phyloP scores from a whole-genome alignment of 2,888 invertebrate species.

The Chorisops tibialis region DNA sequence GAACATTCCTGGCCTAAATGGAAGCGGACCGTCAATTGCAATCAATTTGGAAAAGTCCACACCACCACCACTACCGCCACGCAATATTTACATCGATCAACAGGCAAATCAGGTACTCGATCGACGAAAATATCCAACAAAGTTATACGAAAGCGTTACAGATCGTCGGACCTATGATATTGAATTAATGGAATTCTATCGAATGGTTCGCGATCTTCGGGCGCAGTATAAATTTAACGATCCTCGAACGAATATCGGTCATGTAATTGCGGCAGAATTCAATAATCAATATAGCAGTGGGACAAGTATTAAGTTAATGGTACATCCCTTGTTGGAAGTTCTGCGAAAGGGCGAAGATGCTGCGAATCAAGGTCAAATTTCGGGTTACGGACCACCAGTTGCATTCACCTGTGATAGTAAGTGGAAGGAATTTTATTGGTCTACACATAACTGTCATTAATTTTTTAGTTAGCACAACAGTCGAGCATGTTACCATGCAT shows the following conservation, averaged over 20 bases:
- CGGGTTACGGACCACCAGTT: slow-evolving; percentile 62
- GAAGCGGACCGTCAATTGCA: slow-evolving; percentile 31
- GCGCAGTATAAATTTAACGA: slow-evolving; percentile 73
- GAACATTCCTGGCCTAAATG: slow-evolving; percentile 37
- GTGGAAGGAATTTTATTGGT: slow-evolving; percentile 36
- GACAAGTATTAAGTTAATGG: slow-evolving; percentile 86
- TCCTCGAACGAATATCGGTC: slow-evolving; percentile 77
- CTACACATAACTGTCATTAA: slow-evolving; percentile 2
- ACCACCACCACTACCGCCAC: slow-evolving; percentile 62
- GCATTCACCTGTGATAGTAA: slow-evolving; percentile 91
- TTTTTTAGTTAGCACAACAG: slow-evolving; percentile 75
- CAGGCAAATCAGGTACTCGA: slow-evolving; percentile 36
- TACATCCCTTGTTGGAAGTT: slow-evolving; percentile 58
- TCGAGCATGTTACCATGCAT: slow-evolving; percentile 82
- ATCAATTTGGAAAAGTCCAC: slow-evolving; percentile 36
- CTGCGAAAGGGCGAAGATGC: slow-evolving; percentile 46
- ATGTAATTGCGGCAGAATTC: slow-evolving; percentile 83
- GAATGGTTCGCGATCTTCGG: slow-evolving; percentile 76
- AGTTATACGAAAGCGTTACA: slow-evolving; percentile 69
- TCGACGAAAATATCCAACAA: slow-evolving; percentile 54
- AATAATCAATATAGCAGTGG: slow-evolving; percentile 73
- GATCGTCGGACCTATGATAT: slow-evolving; percentile 67
- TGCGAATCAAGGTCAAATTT: slow-evolving; percentile 42
- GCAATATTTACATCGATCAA: slow-evolving; percentile 48
- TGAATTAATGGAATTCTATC: slow-evolving; percentile 77